Conservation (phyloP, 2,113 vertebrate species). For the Tragelaphus scriptus region DNA sequence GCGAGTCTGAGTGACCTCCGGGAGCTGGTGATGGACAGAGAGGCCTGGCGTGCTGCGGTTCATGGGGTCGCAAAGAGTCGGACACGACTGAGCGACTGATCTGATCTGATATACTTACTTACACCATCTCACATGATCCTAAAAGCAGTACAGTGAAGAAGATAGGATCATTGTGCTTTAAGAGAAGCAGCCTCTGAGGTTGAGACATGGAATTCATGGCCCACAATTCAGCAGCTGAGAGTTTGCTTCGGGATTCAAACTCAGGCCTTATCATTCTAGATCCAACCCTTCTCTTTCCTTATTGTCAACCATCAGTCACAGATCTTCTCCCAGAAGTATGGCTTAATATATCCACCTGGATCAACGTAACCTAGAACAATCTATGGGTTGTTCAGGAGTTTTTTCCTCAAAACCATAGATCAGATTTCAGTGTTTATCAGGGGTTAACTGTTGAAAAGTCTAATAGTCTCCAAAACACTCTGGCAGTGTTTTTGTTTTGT, state of each 20-base stretch:
- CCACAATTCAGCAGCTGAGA: not conserved
- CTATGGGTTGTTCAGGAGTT: not conserved
- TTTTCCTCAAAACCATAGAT: not conserved
- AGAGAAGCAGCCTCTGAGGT: not conserved
- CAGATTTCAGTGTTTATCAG: not conserved
- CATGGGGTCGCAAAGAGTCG: too few relatives aligned
- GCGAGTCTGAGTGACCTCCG: too few relatives aligned
- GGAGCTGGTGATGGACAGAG: too few relatives aligned
- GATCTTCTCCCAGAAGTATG: not conserved
- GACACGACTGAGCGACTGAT: too few relatives aligned
- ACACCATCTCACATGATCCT: not conserved
- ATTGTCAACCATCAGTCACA: not conserved
- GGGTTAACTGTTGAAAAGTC: not conserved
- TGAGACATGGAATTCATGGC: not conserved
- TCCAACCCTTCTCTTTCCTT: not conserved
- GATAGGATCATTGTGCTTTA: not conserved
- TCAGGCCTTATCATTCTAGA: not conserved
- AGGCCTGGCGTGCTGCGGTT: too few relatives aligned
- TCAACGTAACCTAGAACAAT: not conserved
- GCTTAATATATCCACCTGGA: not conserved
- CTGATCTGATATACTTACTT: not conserved
- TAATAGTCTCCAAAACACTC: not conserved
- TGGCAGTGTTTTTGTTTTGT: not conserved
- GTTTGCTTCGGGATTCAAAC: not conserved
- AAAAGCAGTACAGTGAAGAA: not conserved